Evolutionary conservation across 1,140 invertebrate genomes (phyloP).

Genomic region (Papilio aristodemus): DNA sequence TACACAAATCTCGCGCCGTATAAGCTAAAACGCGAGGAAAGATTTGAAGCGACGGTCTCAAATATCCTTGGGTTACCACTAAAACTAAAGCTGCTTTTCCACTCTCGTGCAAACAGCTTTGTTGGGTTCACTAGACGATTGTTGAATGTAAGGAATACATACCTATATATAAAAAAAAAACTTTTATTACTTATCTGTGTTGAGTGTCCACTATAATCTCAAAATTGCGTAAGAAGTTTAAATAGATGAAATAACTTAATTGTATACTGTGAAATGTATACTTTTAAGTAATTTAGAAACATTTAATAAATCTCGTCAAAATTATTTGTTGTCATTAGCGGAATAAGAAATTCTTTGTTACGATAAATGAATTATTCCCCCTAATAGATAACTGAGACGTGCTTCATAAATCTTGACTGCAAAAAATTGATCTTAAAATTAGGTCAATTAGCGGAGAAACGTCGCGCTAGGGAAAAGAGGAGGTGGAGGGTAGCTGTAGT

Average conservation of each 20-base stretch:
- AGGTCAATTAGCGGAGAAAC: constrained; percentile 73
- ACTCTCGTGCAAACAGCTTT: constrained; percentile 21
- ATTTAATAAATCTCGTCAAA: background rate
- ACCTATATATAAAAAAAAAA: background rate
- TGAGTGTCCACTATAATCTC: too few species aligned
- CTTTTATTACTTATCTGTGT: too few species aligned
- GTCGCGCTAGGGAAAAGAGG: constrained; percentile 50
- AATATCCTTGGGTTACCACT: constrained; percentile 28
- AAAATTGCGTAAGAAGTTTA: too few species aligned
- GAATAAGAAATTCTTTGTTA: constrained; percentile 25
- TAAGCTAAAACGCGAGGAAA: constrained; percentile 7
- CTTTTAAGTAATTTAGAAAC: background rate
- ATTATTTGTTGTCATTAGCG: constrained; percentile 2
- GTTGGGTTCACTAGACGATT: background rate
- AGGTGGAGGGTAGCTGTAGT: constrained; percentile 47
- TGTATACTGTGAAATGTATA: too few species aligned
- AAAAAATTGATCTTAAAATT: constrained; percentile 60
- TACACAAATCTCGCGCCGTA: background rate
- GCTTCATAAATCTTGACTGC: constrained; percentile 42
- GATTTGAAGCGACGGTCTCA: constrained; percentile 25
- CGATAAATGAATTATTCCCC: constrained; percentile 53
- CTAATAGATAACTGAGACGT: constrained; percentile 42
- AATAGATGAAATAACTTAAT: too few species aligned
- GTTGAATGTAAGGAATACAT: background rate
- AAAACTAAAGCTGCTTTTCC: constrained; percentile 30